Evolutionary conservation across 2,797 vertebrate genomes (phyloP).

Genomic region (Clarias pachynema): DNA sequence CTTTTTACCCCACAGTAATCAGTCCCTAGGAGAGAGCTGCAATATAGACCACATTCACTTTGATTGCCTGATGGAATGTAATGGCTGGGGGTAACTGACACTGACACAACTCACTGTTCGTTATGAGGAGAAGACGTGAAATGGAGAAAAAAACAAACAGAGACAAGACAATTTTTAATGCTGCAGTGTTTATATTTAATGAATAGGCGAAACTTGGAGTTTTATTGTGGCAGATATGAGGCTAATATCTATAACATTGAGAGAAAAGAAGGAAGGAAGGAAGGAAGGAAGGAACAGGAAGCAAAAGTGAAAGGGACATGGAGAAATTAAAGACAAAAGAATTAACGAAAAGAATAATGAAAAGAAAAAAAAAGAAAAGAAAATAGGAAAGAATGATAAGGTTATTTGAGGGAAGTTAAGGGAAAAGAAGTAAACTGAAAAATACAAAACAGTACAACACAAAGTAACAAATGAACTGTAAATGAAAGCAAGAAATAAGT

Average conservation of each 20-base stretch:
- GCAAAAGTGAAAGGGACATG: background rate
- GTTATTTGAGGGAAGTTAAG: background rate
- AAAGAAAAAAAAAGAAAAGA: background rate
- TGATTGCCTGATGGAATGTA: slow-evolving; percentile 37
- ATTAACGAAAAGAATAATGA: background rate
- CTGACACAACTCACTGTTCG: slow-evolving; percentile 17
- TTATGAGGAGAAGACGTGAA: slow-evolving; percentile 12
- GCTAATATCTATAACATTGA: background rate
- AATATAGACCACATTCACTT: slow-evolving; percentile 34
- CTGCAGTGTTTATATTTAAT: background rate
- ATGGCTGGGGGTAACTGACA: slow-evolving; percentile 26
- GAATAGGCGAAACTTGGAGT: background rate
- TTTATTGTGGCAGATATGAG: background rate
- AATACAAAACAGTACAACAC: background rate
- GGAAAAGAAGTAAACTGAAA: background rate
- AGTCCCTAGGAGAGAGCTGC: slow-evolving; percentile 24
- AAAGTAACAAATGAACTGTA: background rate
- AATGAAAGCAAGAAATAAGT: background rate
- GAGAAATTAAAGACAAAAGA: background rate
- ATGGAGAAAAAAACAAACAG: slow-evolving; percentile 8
- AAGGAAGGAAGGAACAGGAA: background rate
- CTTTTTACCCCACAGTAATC: slow-evolving; percentile 29
- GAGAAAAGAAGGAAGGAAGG: background rate
- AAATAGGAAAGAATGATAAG: background rate
- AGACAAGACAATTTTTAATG: background rate